phyloP scores from a whole-genome alignment of 37 sponge, comb jelly and placozoan genomes.

The Beroe forskalii region DNA sequence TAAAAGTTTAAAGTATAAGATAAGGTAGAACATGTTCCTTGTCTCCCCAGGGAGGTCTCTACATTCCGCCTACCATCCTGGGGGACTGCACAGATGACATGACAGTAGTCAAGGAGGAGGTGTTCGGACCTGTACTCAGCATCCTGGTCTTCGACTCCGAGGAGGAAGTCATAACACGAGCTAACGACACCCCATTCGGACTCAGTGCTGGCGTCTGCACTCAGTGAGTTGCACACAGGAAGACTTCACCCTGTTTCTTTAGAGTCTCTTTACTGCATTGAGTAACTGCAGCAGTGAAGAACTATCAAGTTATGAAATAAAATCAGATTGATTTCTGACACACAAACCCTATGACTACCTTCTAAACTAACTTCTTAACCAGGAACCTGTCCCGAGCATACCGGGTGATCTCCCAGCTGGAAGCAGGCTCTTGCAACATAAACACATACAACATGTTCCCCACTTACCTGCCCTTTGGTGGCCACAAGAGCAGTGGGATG shows the following conservation, averaged over 20 bases:
- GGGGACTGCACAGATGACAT: slow-evolving; percentile 66
- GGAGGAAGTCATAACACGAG: slow-evolving; percentile 67
- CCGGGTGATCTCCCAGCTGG: slow-evolving; percentile 65
- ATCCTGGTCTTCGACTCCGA: slow-evolving; percentile 64
- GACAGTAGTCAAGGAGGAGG: slow-evolving; percentile 68
- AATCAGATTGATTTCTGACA: too few relatives aligned
- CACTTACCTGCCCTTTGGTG: slow-evolving; percentile 66
- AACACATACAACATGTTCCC: slow-evolving; percentile 68
- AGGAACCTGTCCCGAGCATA: slow-evolving; percentile 67
- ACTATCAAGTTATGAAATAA: too few relatives aligned
- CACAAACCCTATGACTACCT: too few relatives aligned
- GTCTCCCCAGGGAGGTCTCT: slow-evolving; percentile 66
- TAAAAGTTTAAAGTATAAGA: too few relatives aligned
- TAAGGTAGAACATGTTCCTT: too few relatives aligned
- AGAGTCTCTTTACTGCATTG: too few relatives aligned
- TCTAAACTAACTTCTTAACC: too few relatives aligned
- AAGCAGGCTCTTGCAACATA: slow-evolving; percentile 68
- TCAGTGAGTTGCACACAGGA: slow-evolving; percentile 56
- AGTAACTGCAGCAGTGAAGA: too few relatives aligned
- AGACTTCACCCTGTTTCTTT: neutral
- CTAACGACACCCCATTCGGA: slow-evolving; percentile 66
- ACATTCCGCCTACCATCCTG: slow-evolving; percentile 66
- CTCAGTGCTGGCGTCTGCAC: slow-evolving; percentile 67
- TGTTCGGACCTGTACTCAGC: slow-evolving; percentile 69
- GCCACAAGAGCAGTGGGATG: slow-evolving; percentile 68